Percentiles rank a stretch among this genome's conserved stretches.
phyloP scores from a whole-genome alignment of 1,140 invertebrate genomes.

The Sminthurinus signatus region DNA sequence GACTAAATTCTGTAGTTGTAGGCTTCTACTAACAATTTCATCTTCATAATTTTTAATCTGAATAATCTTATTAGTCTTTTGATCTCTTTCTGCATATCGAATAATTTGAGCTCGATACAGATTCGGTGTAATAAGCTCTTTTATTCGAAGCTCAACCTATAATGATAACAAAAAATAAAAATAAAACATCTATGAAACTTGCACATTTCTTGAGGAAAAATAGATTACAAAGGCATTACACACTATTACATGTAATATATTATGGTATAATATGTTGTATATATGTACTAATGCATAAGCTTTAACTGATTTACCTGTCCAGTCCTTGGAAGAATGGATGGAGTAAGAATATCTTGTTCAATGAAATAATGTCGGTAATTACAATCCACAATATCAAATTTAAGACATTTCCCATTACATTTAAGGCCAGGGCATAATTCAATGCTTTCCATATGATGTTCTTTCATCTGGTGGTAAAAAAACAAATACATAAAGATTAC shows the following conservation, averaged over 20 bases:
- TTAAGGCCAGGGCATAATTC: background rate
- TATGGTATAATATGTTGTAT: no score
- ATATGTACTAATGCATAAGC: no score
- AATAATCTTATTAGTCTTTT: conserved; percentile 1
- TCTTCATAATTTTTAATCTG: background rate
- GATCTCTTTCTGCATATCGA: background rate
- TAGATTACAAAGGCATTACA: no score
- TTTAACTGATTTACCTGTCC: conserved; percentile 8
- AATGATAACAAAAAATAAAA: no score
- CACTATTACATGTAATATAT: no score
- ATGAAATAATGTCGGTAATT: background rate
- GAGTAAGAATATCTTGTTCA: background rate
- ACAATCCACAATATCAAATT: background rate
- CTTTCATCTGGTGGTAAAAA: no score
- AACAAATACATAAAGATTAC: no score
- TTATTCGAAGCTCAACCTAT: background rate
- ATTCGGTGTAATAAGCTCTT: background rate
- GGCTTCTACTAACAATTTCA: background rate
- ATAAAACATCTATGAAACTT: no score
- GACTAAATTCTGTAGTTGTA: background rate
- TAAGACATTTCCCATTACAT: background rate
- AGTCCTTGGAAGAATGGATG: background rate
- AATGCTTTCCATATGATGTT: background rate
- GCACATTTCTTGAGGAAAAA: no score
- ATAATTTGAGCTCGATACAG: background rate